Conservation (phyloP, 2,113 vertebrate genomes). For the Phyllostomus discolor region DNA sequence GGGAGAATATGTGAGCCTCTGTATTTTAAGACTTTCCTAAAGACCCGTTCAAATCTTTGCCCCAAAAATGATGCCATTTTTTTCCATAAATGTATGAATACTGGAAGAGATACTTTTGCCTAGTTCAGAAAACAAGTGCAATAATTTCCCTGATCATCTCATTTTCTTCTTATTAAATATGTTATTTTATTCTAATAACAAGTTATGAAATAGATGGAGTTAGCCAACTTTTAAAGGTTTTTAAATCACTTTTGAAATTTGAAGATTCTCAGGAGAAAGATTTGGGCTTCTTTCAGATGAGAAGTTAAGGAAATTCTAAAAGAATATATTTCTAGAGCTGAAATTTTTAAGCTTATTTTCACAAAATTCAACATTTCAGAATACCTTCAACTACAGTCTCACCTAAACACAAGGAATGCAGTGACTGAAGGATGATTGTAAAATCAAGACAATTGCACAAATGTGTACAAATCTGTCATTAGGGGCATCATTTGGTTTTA, state of each 20-base stretch:
- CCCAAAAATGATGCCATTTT: background rate
- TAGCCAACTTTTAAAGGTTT: background rate
- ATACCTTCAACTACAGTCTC: background rate
- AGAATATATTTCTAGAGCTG: background rate
- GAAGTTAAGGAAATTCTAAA: background rate
- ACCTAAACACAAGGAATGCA: no score
- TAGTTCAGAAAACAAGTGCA: background rate
- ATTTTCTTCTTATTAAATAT: conserved; percentile 55
- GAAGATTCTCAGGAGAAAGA: background rate
- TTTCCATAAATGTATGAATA: background rate
- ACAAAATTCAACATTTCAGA: background rate
- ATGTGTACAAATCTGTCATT: background rate
- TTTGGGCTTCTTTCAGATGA: background rate
- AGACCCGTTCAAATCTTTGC: background rate
- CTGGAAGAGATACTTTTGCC: background rate
- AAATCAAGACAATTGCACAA: no score
- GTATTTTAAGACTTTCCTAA: background rate
- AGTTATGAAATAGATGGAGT: background rate
- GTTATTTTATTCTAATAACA: background rate
- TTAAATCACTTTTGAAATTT: background rate
- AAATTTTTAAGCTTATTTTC: background rate
- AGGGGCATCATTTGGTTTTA: background rate
- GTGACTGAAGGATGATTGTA: background rate
- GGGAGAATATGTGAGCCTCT: background rate
- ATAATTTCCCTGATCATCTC: background rate